Percentiles rank a stretch among this genome's conserved stretches.
Evolutionary conservation across 1,140 invertebrate species (phyloP).

Genomic region (Helicoverpa armigera): DNA sequence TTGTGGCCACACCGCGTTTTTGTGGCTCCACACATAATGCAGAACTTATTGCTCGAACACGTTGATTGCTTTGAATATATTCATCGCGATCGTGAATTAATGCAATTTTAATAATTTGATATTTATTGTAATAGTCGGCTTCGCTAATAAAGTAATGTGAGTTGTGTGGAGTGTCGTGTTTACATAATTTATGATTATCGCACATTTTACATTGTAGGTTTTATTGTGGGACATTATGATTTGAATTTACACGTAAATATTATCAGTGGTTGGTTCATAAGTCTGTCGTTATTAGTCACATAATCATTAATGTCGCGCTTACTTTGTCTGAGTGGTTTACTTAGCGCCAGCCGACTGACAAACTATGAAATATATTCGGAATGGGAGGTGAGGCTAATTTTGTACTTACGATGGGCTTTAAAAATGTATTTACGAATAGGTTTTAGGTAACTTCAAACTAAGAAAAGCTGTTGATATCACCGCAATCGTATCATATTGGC

Average conservation of each 20-base stretch:
- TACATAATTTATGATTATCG: not conserved
- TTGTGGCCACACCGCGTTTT: conserved; percentile 24
- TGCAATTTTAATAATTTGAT: conserved; percentile 15
- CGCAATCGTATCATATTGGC: too few species aligned
- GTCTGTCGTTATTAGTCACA: not conserved
- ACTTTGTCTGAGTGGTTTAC: not conserved
- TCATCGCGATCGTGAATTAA: not conserved
- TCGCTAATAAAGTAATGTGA: conserved; percentile 7
- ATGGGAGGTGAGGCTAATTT: not conserved
- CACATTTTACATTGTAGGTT: not conserved
- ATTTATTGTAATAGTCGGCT: conserved; percentile 4
- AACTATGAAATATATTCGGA: not conserved
- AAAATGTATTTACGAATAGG: too few species aligned
- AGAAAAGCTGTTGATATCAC: too few species aligned
- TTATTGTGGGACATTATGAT: conserved; percentile 2
- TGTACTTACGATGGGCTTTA: too few species aligned
- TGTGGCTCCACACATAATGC: conserved; percentile 2
- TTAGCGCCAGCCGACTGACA: not conserved
- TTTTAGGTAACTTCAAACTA: too few species aligned
- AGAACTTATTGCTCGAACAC: not conserved
- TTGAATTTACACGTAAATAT: not conserved
- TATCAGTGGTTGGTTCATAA: conserved; percentile 4
- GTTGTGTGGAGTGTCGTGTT: not conserved
- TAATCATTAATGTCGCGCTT: not conserved
- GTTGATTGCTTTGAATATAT: conserved; percentile 1